A percentile compares a stretch with the other conserved stretches of the same genome.
Conservation (phyloP, 2,113 vertebrate genomes). For the Coregonus clupeaformis region DNA sequence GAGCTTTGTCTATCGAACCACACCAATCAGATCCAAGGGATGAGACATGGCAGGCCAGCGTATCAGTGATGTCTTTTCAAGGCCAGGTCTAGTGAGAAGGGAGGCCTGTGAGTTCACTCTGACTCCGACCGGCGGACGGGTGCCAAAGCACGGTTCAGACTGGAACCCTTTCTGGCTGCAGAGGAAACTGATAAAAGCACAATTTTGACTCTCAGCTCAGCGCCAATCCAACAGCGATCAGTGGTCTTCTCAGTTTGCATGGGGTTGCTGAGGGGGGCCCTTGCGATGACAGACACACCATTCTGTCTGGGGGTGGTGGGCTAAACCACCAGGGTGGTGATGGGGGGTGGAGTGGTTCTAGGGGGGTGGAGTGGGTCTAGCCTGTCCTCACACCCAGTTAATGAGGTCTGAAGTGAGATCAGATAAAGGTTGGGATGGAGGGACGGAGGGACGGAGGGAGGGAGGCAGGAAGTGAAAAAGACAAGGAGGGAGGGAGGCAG, state of each 20-base stretch:
- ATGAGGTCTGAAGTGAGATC: constrained; percentile 73
- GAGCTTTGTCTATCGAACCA: constrained; percentile 11
- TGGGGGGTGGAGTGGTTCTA: constrained; percentile 7
- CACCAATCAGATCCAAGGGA: constrained; percentile 26
- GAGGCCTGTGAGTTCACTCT: constrained; percentile 30
- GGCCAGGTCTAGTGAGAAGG: constrained; percentile 12
- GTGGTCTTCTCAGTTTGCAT: constrained; percentile 45
- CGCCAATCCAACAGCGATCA: constrained; percentile 38
- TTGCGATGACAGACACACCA: constrained; percentile 42
- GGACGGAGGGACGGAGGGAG: neutral
- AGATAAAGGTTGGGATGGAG: constrained; percentile 64
- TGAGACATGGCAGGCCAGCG: constrained; percentile 24
- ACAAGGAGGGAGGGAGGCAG: neutral
- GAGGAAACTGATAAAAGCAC: constrained; percentile 43
- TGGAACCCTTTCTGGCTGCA: constrained; percentile 38
- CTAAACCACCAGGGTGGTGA: neutral
- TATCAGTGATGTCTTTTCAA: constrained; percentile 32
- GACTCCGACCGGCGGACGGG: constrained; percentile 17
- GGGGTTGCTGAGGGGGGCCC: constrained; percentile 42
- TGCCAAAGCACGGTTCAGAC: constrained; percentile 34
- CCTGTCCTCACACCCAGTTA: constrained; percentile 55
- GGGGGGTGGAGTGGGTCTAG: too few relatives aligned
- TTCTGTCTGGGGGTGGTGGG: constrained; percentile 34
- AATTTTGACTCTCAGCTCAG: constrained; percentile 22
- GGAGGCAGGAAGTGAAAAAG: neutral